A percentile compares a stretch with the other conserved stretches of the same genome.
Evolutionary conservation across 2,113 vertebrate genomes (phyloP).

Genomic region (Eleginops maclovinus): DNA sequence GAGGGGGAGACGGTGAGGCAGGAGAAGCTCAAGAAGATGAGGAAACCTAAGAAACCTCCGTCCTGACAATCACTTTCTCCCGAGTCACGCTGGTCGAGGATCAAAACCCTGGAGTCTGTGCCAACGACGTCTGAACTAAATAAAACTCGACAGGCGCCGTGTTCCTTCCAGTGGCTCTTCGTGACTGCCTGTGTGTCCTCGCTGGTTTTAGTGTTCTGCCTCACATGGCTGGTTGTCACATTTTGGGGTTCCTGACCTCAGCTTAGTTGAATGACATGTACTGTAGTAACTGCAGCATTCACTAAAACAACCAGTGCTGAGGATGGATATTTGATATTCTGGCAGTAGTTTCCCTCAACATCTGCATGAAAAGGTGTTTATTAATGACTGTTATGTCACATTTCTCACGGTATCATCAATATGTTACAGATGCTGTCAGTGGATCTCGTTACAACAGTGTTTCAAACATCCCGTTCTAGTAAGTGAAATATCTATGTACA

Average conservation of each 20-base stretch:
- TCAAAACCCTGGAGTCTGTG: constrained; percentile 62
- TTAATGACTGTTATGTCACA: constrained; percentile 54
- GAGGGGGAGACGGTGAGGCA: constrained; percentile 77
- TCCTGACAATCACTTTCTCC: constrained; percentile 70
- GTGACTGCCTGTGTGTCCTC: constrained; percentile 70
- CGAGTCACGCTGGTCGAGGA: constrained; percentile 49
- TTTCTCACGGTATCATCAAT: constrained; percentile 34
- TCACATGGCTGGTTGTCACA: constrained; percentile 63
- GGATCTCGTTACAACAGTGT: constrained; percentile 40
- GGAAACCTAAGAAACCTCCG: constrained; percentile 68
- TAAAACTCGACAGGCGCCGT: constrained; percentile 37
- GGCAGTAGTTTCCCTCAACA: constrained; percentile 26
- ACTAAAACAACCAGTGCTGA: constrained; percentile 13
- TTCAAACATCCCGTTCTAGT: constrained; percentile 30
- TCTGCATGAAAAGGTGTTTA: constrained; percentile 46
- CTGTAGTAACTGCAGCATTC: constrained; percentile 8
- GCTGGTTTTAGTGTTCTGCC: constrained; percentile 54
- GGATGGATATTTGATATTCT: constrained; percentile 7
- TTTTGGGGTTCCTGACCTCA: constrained; percentile 68
- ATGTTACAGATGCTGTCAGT: constrained; percentile 37
- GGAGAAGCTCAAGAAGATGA: constrained; percentile 79
- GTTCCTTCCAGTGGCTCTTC: constrained; percentile 65
- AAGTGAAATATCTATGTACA: constrained; percentile 37
- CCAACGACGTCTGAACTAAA: constrained; percentile 57
- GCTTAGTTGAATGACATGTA: constrained; percentile 8